A percentile compares a stretch with the other conserved stretches of the same genome.
These are phyloP conservation scores for Pedionomus torquatus DNA, from an alignment of 2,113 vertebrate species.

Conservation along the genomic window DNA sequence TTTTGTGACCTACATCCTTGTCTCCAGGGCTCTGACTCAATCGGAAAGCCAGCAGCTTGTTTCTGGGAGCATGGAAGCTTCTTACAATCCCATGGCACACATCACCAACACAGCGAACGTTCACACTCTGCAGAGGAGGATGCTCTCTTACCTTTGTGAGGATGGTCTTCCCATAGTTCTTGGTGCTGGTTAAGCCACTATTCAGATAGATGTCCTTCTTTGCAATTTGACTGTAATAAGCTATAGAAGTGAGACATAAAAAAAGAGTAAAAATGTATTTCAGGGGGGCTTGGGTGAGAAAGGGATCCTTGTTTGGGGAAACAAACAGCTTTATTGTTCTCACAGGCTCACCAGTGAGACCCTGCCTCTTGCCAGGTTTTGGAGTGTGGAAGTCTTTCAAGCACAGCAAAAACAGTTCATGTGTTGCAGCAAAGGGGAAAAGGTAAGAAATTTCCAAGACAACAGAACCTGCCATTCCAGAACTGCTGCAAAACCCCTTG, in stretches of 20 bases:
- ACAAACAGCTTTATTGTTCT: background rate
- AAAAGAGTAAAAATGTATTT: background rate
- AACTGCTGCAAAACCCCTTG: background rate
- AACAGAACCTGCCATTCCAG: background rate
- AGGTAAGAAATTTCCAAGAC: background rate
- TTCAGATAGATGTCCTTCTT: conserved; percentile 91
- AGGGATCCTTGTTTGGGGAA: background rate
- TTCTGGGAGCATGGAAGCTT: background rate
- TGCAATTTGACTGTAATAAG: conserved; percentile 83
- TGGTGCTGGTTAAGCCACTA: conserved; percentile 97
- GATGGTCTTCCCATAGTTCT: conserved; percentile 99
- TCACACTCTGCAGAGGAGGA: background rate
- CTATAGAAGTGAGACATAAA: conserved; percentile 67
- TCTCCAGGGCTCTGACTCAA: background rate
- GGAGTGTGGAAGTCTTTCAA: background rate
- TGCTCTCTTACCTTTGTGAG: conserved; percentile 89
- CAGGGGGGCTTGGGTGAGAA: background rate
- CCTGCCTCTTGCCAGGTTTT: background rate
- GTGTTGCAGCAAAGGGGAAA: background rate
- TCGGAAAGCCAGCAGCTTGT: background rate
- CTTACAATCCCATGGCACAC: background rate
- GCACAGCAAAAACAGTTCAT: background rate
- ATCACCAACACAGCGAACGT: background rate
- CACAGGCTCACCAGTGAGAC: background rate
- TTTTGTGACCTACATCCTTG: background rate